Conservation (phyloP, 2,113 vertebrate genomes). For the Sylvietta virens region DNA sequence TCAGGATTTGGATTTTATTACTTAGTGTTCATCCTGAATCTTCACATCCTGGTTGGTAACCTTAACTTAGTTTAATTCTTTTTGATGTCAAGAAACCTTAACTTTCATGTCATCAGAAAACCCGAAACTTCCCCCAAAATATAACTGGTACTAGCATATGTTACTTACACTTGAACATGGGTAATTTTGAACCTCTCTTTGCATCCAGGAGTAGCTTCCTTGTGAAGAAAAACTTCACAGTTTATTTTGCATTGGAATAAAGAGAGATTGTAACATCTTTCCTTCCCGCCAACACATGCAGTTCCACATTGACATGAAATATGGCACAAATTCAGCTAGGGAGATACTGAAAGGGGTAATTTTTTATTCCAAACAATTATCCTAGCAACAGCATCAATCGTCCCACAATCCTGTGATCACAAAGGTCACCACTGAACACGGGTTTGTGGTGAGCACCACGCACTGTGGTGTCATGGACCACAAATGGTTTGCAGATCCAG, state of each 20-base stretch:
- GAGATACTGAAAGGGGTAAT: neutral
- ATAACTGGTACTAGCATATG: neutral
- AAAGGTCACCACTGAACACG: neutral
- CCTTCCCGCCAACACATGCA: neutral
- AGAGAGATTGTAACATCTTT: slow-evolving; percentile 10
- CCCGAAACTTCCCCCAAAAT: neutral
- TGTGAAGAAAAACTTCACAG: neutral
- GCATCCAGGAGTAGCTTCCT: neutral
- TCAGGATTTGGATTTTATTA: neutral
- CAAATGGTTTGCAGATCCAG: neutral
- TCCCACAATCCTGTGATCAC: neutral
- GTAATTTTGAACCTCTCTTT: neutral
- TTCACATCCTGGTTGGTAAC: neutral
- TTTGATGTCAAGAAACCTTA: neutral
- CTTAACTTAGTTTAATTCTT: neutral
- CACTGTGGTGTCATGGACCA: neutral
- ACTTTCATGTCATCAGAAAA: neutral
- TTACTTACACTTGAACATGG: neutral
- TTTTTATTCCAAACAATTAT: neutral
- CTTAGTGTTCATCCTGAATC: neutral
- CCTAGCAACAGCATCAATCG: neutral
- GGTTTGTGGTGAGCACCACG: neutral
- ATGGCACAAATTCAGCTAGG: neutral
- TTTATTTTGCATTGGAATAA: neutral
- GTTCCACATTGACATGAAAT: slow-evolving; percentile 11